Evolutionary conservation across 2,888 invertebrate species (phyloP), one percentile per base, ranked within the genome.

Genomic region (Apantesis nais): DNA sequence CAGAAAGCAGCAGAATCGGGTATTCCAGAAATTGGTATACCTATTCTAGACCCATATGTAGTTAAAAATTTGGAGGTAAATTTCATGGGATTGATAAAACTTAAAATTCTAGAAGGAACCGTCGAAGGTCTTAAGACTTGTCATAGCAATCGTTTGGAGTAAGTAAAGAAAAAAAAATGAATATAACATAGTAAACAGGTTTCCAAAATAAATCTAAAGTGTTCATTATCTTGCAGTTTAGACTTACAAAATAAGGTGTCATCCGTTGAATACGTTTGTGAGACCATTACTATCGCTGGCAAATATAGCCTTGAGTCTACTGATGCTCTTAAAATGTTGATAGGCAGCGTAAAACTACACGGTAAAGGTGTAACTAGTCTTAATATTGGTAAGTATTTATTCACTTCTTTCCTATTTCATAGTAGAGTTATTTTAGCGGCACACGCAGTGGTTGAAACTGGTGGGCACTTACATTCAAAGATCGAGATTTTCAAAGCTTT

Each of bases 121-220:
- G 71, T 58, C 16, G 74, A 73, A 64, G 80, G 79, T 22, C 72
- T 74, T 4, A 79, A 75, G 31, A 61, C 34, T 25, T 79, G 79
- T 22, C 5, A 60, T 1, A 29, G 31, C n/a, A 61, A 39, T 0
- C 64, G 4, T 34, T 72, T 52, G 9, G 64, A 65, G 79, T 79
- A 68, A 79, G 80, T 72, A 31, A 41, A 14, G 19, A 31, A 19
- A 66, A 19, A 34, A 11, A 37, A 16, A 29, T n/a, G 29, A 29
- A 14, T 25, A 9, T 55, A 3, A 14, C n/a, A n/a, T 39, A 25
- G 41, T 52, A n/a, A n/a, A n/a, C n/a, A n/a, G 5, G n/a, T n/a
- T 22, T 22, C 4, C 29, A 9, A 52, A 19, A 62, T n/a, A 62
- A n/a, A n/a, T 34, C n/a, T 14, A 29, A n/a, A 25, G 22, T 52